Conservation (phyloP, 2,888 invertebrate genomes). For the Cyrtodaria siliqua region DNA sequence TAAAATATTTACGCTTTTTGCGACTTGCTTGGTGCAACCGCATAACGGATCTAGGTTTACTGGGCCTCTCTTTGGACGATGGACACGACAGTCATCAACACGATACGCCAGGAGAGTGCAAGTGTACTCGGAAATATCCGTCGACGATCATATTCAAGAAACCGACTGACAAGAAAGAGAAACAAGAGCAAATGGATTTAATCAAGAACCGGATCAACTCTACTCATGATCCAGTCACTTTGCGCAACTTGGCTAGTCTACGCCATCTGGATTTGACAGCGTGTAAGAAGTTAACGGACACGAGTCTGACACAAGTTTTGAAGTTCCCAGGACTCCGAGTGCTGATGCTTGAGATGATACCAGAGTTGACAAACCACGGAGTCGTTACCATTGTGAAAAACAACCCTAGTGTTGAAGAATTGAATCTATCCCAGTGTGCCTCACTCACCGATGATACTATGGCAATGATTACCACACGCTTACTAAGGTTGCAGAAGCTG, state of each 20-base stretch:
- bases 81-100: slow-evolving; percentile 59
- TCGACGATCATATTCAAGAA: slow-evolving; percentile 76
- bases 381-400: slow-evolving; percentile 89
- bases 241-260: slow-evolving; percentile 85
- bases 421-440: slow-evolving; percentile 89
- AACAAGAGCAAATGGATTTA: not conserved
- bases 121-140: slow-evolving; percentile 69
- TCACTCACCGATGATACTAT: slow-evolving; percentile 90
- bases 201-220: not conserved
- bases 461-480: slow-evolving; percentile 86
- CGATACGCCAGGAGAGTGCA: slow-evolving; percentile 70
- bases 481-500: slow-evolving; percentile 88
- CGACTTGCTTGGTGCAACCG: slow-evolving; percentile 90
- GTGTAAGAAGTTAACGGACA: slow-evolving; percentile 91
- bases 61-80: slow-evolving; percentile 83
- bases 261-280: slow-evolving; percentile 89
- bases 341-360: slow-evolving; percentile 90
- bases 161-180: slow-evolving; percentile 63
- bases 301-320: slow-evolving; percentile 90
- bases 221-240: slow-evolving; percentile 35
- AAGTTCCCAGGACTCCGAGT: slow-evolving; percentile 89
- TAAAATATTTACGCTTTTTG: slow-evolving; percentile 88
- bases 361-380: slow-evolving; percentile 90
- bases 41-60: slow-evolving; percentile 91
- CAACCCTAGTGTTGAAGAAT: slow-evolving; percentile 90